A percentile compares a stretch with the other conserved stretches of the same genome.
Conservation (phyloP, 2,797 vertebrate species). For the Bradypus variegatus region DNA sequence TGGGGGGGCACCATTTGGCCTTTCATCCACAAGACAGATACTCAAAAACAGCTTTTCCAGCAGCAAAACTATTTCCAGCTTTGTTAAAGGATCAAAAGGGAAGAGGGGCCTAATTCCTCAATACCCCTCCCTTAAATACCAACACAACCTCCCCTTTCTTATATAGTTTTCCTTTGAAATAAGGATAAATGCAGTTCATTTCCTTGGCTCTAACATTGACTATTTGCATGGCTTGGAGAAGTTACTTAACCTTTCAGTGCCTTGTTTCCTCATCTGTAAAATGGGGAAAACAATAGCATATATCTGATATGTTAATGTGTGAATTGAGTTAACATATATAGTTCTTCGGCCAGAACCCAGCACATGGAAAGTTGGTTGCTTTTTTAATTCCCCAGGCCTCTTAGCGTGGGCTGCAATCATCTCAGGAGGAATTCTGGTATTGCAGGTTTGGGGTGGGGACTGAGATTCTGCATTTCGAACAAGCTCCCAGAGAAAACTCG, state of each 20-base stretch:
- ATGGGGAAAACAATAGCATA: background rate
- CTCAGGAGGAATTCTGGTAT: background rate
- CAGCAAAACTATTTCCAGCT: background rate
- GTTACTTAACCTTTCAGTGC: background rate
- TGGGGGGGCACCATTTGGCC: background rate
- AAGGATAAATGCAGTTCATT: background rate
- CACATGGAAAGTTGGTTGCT: background rate
- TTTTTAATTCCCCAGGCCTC: background rate
- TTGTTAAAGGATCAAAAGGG: background rate
- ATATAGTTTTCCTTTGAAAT: background rate
- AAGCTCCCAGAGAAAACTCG: background rate
- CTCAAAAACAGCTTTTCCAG: background rate
- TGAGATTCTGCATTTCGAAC: background rate
- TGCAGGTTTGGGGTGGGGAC: background rate
- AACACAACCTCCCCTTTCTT: background rate
- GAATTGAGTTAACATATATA: background rate
- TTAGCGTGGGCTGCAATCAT: background rate
- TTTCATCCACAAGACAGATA: background rate
- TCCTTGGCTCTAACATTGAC: background rate
- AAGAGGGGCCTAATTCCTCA: background rate
- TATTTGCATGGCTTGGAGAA: background rate
- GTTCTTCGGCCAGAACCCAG: background rate
- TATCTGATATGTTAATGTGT: background rate
- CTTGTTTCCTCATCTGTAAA: background rate
- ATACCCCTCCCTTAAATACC: background rate